A percentile compares a stretch with the other conserved stretches of the same genome.
Evolutionary conservation across 2,797 vertebrate species (phyloP).

Genomic region (Protosalanx chinensis): DNA sequence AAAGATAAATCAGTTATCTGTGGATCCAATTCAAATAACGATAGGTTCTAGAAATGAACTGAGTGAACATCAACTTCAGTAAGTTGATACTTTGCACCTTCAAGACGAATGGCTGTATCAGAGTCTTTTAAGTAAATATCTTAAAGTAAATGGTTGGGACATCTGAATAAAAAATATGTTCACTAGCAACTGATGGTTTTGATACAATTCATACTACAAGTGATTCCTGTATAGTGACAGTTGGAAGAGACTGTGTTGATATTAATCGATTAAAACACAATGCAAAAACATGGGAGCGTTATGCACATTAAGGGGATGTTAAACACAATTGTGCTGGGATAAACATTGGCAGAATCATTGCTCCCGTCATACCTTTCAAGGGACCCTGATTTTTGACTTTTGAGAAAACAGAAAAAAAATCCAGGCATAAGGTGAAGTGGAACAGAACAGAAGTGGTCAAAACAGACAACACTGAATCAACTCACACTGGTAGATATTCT

Average conservation of each 20-base stretch:
- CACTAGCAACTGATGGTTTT: not conserved
- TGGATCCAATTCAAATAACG: not conserved
- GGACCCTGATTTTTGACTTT: slow-evolving; percentile 72
- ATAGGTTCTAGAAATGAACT: slow-evolving; percentile 6
- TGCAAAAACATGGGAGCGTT: slow-evolving; percentile 30
- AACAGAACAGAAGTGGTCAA: slow-evolving; percentile 51
- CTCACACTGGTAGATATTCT: slow-evolving; percentile 12
- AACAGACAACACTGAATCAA: slow-evolving; percentile 17
- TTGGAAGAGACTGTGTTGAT: slow-evolving; percentile 11
- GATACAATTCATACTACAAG: slow-evolving; percentile 1
- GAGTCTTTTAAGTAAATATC: not conserved
- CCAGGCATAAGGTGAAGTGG: slow-evolving; percentile 65
- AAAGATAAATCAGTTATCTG: not conserved
- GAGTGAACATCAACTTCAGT: slow-evolving; percentile 1
- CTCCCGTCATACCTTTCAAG: slow-evolving; percentile 76
- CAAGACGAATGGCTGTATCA: not conserved
- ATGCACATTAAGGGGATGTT: slow-evolving; percentile 17
- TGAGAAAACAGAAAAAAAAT: slow-evolving; percentile 58
- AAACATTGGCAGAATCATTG: slow-evolving; percentile 16
- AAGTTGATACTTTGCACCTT: not conserved
- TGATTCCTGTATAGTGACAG: slow-evolving; percentile 9
- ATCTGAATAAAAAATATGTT: not conserved
- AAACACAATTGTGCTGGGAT: slow-evolving; percentile 19
- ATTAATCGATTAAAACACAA: slow-evolving; percentile 52
- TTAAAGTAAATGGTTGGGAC: not conserved